Evolutionary conservation across 2,113 vertebrate genomes (phyloP).

Genomic region (Ceratotherium simum): DNA sequence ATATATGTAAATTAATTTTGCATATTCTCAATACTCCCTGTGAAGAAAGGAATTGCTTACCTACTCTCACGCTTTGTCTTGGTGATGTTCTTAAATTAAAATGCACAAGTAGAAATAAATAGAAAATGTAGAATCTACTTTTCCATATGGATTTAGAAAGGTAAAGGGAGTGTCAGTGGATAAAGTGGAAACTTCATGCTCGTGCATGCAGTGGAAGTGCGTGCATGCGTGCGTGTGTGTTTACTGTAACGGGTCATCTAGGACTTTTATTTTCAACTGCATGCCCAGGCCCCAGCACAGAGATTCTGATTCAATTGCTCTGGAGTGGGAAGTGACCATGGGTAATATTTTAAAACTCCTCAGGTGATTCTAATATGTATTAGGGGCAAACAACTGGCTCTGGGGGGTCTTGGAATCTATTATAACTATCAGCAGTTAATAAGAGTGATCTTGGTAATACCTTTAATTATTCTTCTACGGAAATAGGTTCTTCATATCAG

Average conservation of each 20-base stretch:
- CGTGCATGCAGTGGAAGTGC: not conserved
- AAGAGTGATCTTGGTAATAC: not conserved
- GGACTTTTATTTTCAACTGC: conserved; percentile 10
- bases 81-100: conserved; percentile 32
- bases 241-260: not conserved
- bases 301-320: not conserved
- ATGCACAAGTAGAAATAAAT: not conserved
- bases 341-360: not conserved
- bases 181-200: not conserved
- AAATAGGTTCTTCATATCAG: not conserved
- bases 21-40: not conserved
- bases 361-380: not conserved
- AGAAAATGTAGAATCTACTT: not conserved
- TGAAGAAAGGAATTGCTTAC: not conserved
- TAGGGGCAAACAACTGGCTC: not conserved
- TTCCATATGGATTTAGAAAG: not conserved
- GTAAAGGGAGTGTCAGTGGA: not conserved
- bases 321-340: not conserved
- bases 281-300: not conserved
- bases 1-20: not conserved
- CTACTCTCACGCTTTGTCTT: not conserved
- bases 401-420: not conserved
- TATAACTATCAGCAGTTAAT: not conserved
- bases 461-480: not conserved
- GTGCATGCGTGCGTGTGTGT: not conserved